These are phyloP conservation scores for Theropithecus gelada DNA, from an alignment of 2,113 vertebrate species.

Conservation along the genomic window DNA sequence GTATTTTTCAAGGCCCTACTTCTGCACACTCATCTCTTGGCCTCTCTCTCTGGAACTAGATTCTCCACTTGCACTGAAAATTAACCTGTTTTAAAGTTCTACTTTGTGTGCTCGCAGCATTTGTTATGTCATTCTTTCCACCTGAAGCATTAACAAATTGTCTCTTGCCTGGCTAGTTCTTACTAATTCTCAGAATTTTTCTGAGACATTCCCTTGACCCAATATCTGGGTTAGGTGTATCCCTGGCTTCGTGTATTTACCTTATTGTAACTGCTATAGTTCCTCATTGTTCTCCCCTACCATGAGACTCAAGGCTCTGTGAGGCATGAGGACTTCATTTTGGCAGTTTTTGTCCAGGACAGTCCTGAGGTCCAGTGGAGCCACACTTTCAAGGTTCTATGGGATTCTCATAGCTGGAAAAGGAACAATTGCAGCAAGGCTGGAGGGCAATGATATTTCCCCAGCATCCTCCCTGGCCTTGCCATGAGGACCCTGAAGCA, in stretches of 20 bases:
- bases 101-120: background rate
- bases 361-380: background rate
- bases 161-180: constrained; percentile 5
- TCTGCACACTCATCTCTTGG: background rate
- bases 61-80: background rate
- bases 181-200: background rate
- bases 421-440: background rate
- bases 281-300: background rate
- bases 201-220: background rate
- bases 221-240: background rate
- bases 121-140: background rate
- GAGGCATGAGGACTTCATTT: background rate
- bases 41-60: background rate
- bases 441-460: background rate
- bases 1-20: background rate
- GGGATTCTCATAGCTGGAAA: background rate
- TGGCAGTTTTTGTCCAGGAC: background rate
- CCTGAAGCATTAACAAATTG: background rate
- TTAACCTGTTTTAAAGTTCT: background rate
- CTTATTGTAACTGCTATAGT: background rate
- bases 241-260: background rate
- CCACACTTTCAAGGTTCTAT: background rate
- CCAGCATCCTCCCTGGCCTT: background rate
- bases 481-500: background rate
- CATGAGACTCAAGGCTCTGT: background rate